Evolutionary conservation across 1,140 invertebrate genomes (phyloP).

Genomic region (Caenorhabditis tropicalis): DNA sequence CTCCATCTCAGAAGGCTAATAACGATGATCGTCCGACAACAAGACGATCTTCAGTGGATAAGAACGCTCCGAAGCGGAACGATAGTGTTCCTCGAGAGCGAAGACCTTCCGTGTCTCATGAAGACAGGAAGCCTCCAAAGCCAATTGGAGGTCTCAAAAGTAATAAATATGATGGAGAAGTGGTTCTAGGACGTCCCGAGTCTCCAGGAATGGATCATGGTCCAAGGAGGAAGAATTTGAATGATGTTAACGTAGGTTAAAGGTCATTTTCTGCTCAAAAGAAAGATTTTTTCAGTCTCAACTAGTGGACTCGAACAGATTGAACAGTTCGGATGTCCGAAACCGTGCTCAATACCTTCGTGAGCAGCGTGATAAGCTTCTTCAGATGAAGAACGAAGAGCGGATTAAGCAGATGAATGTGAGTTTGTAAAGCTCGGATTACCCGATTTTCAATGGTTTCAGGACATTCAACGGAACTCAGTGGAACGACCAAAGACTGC

Average conservation of each 20-base stretch:
- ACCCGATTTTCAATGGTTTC: background rate
- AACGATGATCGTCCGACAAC: background rate
- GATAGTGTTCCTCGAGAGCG: slow-evolving; percentile 21
- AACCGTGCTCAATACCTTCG: slow-evolving; percentile 84
- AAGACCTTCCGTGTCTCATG: background rate
- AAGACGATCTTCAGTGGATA: background rate
- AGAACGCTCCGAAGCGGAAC: slow-evolving; percentile 13
- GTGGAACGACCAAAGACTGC: slow-evolving; percentile 57
- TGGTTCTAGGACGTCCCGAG: background rate
- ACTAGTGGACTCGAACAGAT: slow-evolving; percentile 80
- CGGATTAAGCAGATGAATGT: slow-evolving; percentile 79
- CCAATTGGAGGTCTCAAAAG: background rate
- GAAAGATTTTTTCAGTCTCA: slow-evolving; percentile 77
- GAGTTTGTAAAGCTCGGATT: background rate
- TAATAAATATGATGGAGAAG: slow-evolving; percentile 11
- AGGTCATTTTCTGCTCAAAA: slow-evolving; percentile 55
- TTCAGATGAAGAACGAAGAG: slow-evolving; percentile 85
- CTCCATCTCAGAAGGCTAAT: background rate
- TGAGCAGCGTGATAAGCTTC: slow-evolving; percentile 85
- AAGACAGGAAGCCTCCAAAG: background rate
- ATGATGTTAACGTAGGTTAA: slow-evolving; percentile 34
- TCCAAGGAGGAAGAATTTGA: slow-evolving; percentile 32
- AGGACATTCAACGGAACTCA: background rate
- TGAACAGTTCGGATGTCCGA: slow-evolving; percentile 78
- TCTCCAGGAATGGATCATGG: slow-evolving; percentile 67